These are phyloP conservation scores for Sanderia malayensis DNA, from an alignment of 30 jellyfish, hydroid and myxozoan species.

Conservation along the genomic window DNA sequence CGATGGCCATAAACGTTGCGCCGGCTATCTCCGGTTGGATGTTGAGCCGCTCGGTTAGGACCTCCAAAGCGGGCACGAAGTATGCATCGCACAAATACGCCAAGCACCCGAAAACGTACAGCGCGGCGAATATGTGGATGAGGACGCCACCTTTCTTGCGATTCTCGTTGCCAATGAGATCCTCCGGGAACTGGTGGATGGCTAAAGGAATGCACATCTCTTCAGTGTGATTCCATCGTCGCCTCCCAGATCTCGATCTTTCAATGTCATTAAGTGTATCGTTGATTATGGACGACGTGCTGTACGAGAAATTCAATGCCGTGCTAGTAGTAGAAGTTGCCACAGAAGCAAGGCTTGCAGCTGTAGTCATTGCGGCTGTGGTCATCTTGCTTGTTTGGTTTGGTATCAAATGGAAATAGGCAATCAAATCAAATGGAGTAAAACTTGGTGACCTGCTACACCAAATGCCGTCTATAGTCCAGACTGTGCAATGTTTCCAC, in stretches of 20 bases:
- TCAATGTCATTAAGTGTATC: constrained; percentile 9
- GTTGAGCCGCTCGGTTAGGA: constrained; percentile 60
- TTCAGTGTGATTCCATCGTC: constrained; percentile 31
- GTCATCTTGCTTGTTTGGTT: too few relatives aligned
- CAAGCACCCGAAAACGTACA: constrained; percentile 77
- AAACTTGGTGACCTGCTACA: too few relatives aligned
- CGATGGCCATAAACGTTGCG: constrained; percentile 99
- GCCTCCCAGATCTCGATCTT: constrained; percentile 17
- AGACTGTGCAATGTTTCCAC: too few relatives aligned
- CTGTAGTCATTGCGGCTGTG: too few relatives aligned
- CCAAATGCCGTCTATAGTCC: too few relatives aligned
- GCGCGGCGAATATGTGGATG: constrained; percentile 73
- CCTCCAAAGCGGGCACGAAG: constrained; percentile 93
- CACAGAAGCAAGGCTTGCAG: too few relatives aligned
- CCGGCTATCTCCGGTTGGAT: constrained; percentile 97
- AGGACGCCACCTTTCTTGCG: constrained; percentile 70
- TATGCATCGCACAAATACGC: constrained; percentile 90
- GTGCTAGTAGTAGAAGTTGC: background rate
- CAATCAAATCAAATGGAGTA: too few relatives aligned
- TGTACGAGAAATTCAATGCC: background rate
- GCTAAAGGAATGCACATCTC: constrained; percentile 73
- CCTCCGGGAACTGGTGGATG: constrained; percentile 84
- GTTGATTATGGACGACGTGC: background rate
- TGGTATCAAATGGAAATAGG: too few relatives aligned
- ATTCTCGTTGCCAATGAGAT: constrained; percentile 59